Evolutionary conservation across 2,888 invertebrate species (phyloP), one percentile per base, ranked within the genome.

Genomic region (Aphodius granarius): DNA sequence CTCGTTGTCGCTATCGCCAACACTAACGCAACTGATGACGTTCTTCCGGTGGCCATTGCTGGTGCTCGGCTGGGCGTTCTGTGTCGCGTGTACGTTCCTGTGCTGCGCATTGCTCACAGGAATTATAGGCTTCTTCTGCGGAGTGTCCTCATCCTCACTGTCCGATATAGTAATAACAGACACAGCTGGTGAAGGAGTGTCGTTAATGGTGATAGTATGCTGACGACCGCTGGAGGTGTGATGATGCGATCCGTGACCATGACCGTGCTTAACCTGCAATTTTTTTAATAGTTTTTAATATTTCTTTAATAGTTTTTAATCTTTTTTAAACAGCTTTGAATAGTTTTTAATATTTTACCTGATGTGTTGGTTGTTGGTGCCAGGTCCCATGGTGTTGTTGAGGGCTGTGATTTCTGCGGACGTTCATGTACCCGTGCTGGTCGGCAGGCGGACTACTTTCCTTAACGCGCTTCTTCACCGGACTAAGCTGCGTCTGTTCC

Each of bases 101-200:
- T 81, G 89, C 87, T 81, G 88, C 88, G 83, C 63, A 75, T 76
- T 73, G 70, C 74, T 78, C 73, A 73, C 74, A 17, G 76, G 73
- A 15, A 76, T 62, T 9, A 78, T 68, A 20, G 76, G 71, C 18
- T 84, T 87, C 76, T 90, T 90, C 66, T 89, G 90, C 0, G 82
- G 80, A 3, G 80, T 71, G 5, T 76, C 78, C 83, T 98, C 97
- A 85, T 97, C 97, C 85, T 97, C 97, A 82, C 97, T 97, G 86
- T 98, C 98, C 17, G 95, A 96, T 83, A 97, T 97, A 65, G 97
- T 98, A 84, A 98, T 98, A 81, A 98, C 97, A 75, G 97, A 96
- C 72, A 95, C 96, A 66, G 97, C 94, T 2, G 97, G 97, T 23
- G 97, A 97, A 0, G 98, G 98, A 21, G 98, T 97, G 88, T 97